Evolutionary conservation across 2,888 invertebrate genomes (phyloP), one percentile per base, ranked within the genome.

Genomic region (Harmothoe impar): DNA sequence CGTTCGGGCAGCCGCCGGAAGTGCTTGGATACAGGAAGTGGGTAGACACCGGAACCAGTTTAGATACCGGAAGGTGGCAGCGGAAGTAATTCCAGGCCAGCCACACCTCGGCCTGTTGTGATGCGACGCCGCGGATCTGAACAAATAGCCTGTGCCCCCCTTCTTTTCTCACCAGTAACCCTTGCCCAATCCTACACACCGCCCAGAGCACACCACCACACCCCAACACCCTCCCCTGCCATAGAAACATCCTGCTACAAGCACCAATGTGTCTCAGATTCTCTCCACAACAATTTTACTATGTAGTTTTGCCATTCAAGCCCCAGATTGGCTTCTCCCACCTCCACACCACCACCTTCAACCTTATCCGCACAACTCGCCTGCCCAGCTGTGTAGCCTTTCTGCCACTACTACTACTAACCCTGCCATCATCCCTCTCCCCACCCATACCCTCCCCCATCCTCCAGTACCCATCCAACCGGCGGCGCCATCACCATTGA

Each of bases 71-170:
- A 62, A 62, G 43, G 12, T 62, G 62, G 23, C 62, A 62, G 23
- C 62, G 62, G 62, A 62, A 62, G 62, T 62, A 62, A 62, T 62
- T 62, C 62, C 62, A 62, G 62, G 20, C 62, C n/a, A 62, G 62
- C 15, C n/a, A 5, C 23, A 62, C 62, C 62, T 62, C n/a, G 12
- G n/a, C 62, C 62, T 62, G n/a, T 62, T 62, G 7, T 62, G 62
- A 62, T n/a, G 62, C 20, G 62, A 62, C 23, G 62, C 43, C 43
- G 10, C 10, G 43, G 43, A 43, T 43, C 43, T 43, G 62, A n/a
- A 62, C 62, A 62, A 62, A 62, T 62, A 62, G 62, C n/a, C 3
- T 43, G 10, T 15, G 7, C n/a, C 62, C 62, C 7, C n/a, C n/a
- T 1, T 62, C 62, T 62, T 3, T 62, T n/a, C 62, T 62, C 62